These are phyloP conservation scores for Mormyrops attenuatus DNA, from an alignment of 2,797 vertebrate genomes.

Conservation along the genomic window DNA sequence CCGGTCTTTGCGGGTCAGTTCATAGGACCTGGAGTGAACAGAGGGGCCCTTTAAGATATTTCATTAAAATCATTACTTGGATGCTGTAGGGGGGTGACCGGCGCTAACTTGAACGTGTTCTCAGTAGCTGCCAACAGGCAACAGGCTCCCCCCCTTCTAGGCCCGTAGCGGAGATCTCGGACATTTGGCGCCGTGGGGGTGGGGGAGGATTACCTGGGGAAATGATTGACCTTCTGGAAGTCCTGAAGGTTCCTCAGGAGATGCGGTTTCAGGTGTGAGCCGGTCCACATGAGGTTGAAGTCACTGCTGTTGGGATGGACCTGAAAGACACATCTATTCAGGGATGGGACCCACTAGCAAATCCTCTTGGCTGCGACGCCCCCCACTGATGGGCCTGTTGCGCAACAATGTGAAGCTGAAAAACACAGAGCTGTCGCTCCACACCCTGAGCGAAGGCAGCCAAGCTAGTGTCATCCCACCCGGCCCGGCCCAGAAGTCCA, in stretches of 20 bases:
- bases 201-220: slow-evolving; percentile 73
- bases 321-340: slow-evolving; percentile 49
- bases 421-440: not conserved
- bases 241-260: slow-evolving; percentile 80
- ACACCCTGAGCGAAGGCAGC: not conserved
- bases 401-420: not conserved
- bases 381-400: not conserved
- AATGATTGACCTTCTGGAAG: slow-evolving; percentile 97
- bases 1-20: slow-evolving; percentile 91
- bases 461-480: not conserved
- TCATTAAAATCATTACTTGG: not conserved
- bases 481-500: not conserved
- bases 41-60: not conserved
- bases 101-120: not conserved
- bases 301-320: slow-evolving; percentile 85
- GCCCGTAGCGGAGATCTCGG: not conserved
- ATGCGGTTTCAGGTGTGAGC: slow-evolving; percentile 88
- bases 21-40: slow-evolving; percentile 74
- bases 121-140: not conserved
- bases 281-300: slow-evolving; percentile 97
- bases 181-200: not conserved
- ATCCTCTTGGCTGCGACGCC: not conserved
- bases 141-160: not conserved
- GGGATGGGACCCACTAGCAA: not conserved
- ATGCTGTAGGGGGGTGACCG: not conserved